Base-by-base conservation (phyloP, 2,113 vertebrate genomes). In the Takifugu bimaculatus region DNA sequence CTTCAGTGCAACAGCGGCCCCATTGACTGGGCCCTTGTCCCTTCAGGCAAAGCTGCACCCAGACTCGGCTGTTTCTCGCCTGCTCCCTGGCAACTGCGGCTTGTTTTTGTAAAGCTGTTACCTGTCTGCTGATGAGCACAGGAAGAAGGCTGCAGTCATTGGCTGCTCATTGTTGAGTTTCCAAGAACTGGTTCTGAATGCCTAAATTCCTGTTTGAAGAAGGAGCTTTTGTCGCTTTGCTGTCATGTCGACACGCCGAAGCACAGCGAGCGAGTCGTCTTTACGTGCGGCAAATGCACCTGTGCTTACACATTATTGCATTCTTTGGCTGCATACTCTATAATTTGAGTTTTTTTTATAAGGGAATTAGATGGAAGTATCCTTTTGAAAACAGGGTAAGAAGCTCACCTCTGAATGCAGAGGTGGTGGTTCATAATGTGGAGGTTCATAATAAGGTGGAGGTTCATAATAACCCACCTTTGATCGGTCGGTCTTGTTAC, bases 31-130 rank as follows among this genome's bases (percentile, higher is more conserved):
- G 82, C 67, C 66, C 81, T 70, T 87, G 87, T 91, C 86, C 82
- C 91, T 86, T 55, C 65, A 57, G 89, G 91, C 88, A 85, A 85
- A 90, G 90, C 86, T 87, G 88, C 80, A 87, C 69, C 73, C 84
- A 88, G 68, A 72, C 52, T 80, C 67, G 83, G 70, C 65, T 66
- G 9, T 92, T 91, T 92, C 88, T 91, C 90, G 72, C 29, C 57
- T 1, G 79, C 87, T 74, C 14, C 91, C 60, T 85, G 82, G 91
- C 90, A 87, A 91, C 90, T 2, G 29, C 53, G 55, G 42, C 69
- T 81, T 91, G 81, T 90, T 88, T 50, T 89, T 88, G 74, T 65
- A 74, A 58, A 63, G 74, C 77, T 85, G 74, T 86, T 90, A 88
- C 86, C 84, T 88, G 80, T 87, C 74, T 61, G 80, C 82, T 80